Percentiles rank a stretch among this genome's conserved stretches.
phyloP scores from a whole-genome alignment of 1,140 invertebrate genomes.

The Yoshiicerus persimilis region DNA sequence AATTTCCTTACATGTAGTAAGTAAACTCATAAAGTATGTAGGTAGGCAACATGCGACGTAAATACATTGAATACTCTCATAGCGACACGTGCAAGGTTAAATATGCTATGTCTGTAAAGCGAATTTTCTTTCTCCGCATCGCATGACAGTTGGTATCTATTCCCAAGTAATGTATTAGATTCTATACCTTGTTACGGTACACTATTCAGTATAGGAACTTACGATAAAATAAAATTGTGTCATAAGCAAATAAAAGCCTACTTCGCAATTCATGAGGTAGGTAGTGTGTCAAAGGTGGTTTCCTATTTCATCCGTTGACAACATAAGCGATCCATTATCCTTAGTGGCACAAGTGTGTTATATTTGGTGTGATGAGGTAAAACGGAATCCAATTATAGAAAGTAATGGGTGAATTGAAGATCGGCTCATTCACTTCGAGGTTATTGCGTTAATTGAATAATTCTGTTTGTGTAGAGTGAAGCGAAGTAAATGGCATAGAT shows the following conservation, averaged over 20 bases:
- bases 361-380: neutral
- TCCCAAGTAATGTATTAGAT: neutral
- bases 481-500: neutral
- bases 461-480: neutral
- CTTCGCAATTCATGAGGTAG: neutral
- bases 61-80: no score
- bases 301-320: slow-evolving; percentile 2
- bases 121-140: no score
- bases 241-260: slow-evolving; percentile 22
- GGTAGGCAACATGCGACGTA: no score
- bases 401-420: neutral
- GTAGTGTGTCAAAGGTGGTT: neutral
- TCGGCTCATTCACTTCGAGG: neutral
- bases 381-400: neutral
- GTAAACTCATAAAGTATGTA: no score
- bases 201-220: neutral
- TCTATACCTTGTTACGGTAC: neutral
- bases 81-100: neutral
- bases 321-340: neutral
- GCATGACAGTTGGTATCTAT: no score
- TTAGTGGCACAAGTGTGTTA: neutral
- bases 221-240: slow-evolving; percentile 2
- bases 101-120: no score
- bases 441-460: neutral
- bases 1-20: no score